Evolutionary conservation across 2,797 vertebrate species (phyloP).

Genomic region (Coregonus ussuriensis): DNA sequence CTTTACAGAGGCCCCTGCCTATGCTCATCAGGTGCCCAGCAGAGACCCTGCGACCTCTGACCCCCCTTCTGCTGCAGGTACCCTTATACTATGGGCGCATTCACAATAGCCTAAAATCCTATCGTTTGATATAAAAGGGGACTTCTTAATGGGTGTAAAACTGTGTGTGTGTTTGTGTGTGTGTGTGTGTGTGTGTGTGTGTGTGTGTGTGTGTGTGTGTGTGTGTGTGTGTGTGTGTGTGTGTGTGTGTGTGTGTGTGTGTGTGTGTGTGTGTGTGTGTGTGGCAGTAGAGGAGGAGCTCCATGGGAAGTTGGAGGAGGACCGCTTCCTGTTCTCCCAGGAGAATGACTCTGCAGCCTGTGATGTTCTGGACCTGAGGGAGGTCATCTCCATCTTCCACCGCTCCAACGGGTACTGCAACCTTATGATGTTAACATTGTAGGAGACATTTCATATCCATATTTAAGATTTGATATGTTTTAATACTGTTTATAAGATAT

Average conservation of each 20-base stretch:
- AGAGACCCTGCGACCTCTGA: slow-evolving; percentile 14
- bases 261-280: slow-evolving; percentile 8
- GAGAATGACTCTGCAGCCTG: slow-evolving; percentile 76
- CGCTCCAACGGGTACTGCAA: slow-evolving; percentile 53
- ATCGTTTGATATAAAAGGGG: too few species aligned
- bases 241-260: too few species aligned
- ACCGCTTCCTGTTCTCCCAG: slow-evolving; percentile 78
- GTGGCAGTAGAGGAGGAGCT: slow-evolving; percentile 62
- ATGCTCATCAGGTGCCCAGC: slow-evolving; percentile 37
- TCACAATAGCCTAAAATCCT: neutral
- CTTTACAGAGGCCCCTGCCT: slow-evolving; percentile 58
- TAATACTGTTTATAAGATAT: neutral
- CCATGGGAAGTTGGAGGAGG: slow-evolving; percentile 79
- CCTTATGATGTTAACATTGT: neutral
- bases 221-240: too few species aligned
- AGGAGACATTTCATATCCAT: too few species aligned
- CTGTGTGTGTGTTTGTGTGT: too few species aligned
- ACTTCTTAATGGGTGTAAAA: too few species aligned
- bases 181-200: too few species aligned
- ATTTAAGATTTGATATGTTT: neutral
- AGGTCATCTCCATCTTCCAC: slow-evolving; percentile 71
- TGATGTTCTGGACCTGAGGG: slow-evolving; percentile 76
- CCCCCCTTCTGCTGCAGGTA: slow-evolving; percentile 50
- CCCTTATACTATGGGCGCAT: neutral
- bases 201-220: too few species aligned